A percentile compares a stretch with the other conserved stretches of the same genome.
These are phyloP conservation scores for Parotocinclus haroldoi DNA, from an alignment of 2,797 vertebrate species.

Conservation along the genomic window DNA sequence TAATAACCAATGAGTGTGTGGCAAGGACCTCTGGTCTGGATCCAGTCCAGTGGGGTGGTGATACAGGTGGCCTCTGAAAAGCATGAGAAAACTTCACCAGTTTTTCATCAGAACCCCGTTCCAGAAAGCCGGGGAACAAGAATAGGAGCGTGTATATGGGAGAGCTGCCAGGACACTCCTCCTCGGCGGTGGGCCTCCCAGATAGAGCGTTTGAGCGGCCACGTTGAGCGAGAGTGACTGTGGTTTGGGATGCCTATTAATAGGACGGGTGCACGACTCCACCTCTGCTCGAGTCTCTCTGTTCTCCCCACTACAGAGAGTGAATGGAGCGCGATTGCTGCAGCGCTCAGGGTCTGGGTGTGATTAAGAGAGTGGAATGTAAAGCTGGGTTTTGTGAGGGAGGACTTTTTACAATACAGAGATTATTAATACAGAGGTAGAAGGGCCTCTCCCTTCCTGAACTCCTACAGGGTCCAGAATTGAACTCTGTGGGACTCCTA, in stretches of 20 bases:
- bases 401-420: constrained; percentile 16
- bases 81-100: constrained; percentile 21
- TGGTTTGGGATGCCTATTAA: constrained; percentile 44
- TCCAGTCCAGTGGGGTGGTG: constrained; percentile 23
- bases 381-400: background rate
- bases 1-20: constrained; percentile 35
- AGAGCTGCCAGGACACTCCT: constrained; percentile 24
- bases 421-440: constrained; percentile 32
- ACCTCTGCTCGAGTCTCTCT: constrained; percentile 30
- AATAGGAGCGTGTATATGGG: constrained; percentile 23
- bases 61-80: constrained; percentile 42
- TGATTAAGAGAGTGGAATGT: constrained; percentile 16
- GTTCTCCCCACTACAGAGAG: constrained; percentile 35
- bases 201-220: constrained; percentile 29
- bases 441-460: constrained; percentile 21
- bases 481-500: constrained; percentile 1
- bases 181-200: constrained; percentile 36
- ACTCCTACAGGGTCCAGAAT: constrained; percentile 8
- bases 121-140: constrained; percentile 26
- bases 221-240: constrained; percentile 28
- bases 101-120: constrained; percentile 24
- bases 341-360: constrained; percentile 20
- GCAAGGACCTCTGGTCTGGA: constrained; percentile 33
- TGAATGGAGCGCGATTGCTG: constrained; percentile 1
- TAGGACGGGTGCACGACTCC: constrained; percentile 35